phyloP scores from a whole-genome alignment of 2,113 vertebrate genomes.

The Phyllostomus hastatus region DNA sequence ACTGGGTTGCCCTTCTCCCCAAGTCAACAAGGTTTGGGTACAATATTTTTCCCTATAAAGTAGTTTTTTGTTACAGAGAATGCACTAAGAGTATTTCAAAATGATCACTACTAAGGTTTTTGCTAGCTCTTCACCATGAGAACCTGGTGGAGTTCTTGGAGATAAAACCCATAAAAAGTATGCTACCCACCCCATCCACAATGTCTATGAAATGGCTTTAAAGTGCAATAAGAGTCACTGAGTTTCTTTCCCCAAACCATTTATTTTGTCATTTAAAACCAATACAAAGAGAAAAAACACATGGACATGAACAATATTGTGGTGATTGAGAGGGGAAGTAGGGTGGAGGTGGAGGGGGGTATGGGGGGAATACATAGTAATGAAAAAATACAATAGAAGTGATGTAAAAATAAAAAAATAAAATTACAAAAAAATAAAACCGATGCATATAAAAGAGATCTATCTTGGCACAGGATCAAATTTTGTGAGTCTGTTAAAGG shows the following conservation, averaged over 20 bases:
- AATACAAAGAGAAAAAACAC: background rate
- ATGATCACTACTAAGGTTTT: background rate
- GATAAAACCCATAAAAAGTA: background rate
- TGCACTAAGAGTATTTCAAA: background rate
- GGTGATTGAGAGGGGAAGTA: too few species aligned
- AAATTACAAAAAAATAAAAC: background rate
- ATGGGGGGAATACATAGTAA: too few species aligned
- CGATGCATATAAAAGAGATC: background rate
- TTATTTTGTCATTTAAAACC: background rate
- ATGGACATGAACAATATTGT: too few species aligned
- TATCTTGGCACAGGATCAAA: background rate
- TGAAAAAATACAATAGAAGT: too few species aligned
- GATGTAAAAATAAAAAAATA: too few species aligned
- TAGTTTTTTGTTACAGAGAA: background rate
- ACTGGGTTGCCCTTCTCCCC: background rate
- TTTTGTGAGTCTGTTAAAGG: background rate
- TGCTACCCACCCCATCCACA: background rate
- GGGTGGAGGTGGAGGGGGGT: too few species aligned
- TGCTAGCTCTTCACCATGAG: background rate
- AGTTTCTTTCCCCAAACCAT: background rate
- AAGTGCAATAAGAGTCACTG: background rate
- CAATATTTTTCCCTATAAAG: background rate
- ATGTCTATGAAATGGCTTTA: background rate
- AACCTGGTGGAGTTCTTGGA: background rate
- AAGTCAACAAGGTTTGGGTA: background rate